Conservation (phyloP, 2,113 vertebrate genomes). For the Clarias magur region DNA sequence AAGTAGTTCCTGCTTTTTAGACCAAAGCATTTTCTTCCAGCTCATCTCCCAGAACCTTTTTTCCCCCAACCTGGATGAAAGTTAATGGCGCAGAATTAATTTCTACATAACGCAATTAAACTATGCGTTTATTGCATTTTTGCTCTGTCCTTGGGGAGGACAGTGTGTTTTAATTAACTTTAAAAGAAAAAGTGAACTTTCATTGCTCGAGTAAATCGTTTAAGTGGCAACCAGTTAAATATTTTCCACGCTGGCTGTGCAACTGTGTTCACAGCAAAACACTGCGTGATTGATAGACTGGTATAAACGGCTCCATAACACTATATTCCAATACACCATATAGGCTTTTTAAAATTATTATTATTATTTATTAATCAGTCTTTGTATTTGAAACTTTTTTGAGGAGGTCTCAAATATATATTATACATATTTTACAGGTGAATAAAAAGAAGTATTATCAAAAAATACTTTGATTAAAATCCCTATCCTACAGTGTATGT, state of each 20-base stretch:
- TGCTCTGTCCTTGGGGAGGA: conserved; percentile 67
- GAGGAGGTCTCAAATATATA: neutral
- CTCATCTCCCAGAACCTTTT: conserved; percentile 62
- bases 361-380: neutral
- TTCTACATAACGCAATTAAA: conserved; percentile 76
- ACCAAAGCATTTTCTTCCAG: conserved; percentile 58
- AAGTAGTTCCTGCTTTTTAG: conserved; percentile 53
- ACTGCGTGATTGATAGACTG: neutral
- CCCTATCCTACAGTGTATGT: neutral
- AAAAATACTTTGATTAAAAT: neutral
- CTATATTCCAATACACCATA: neutral
- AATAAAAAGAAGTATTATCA: neutral
- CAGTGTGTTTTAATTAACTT: conserved; percentile 71
- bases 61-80: conserved; percentile 70
- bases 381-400: neutral
- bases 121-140: conserved; percentile 71
- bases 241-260: neutral
- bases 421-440: neutral
- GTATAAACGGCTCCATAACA: neutral
- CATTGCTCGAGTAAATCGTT: conserved; percentile 44
- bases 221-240: conserved; percentile 2
- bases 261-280: neutral
- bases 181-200: conserved; percentile 68
- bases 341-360: neutral
- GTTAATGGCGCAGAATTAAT: conserved; percentile 78